Conservation (phyloP, 2,888 invertebrate genomes). For the Sericinus montela region DNA sequence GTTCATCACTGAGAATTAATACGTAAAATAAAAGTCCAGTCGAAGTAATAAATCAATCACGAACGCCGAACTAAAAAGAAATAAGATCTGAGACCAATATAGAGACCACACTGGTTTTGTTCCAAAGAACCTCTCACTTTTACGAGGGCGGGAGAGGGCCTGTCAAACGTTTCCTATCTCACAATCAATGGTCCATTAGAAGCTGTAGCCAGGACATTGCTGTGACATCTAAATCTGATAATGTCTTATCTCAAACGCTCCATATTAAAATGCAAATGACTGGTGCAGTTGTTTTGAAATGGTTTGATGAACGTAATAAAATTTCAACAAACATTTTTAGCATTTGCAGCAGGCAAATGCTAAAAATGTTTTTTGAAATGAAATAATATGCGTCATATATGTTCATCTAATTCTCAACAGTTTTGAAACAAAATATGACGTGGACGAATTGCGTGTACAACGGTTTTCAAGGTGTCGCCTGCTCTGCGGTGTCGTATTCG, state of each 20-base stretch:
- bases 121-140: background rate
- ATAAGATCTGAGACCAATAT: background rate
- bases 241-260: constrained; percentile 26
- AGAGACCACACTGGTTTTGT: background rate
- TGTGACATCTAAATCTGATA: constrained; percentile 28
- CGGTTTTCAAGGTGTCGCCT: too few relatives aligned
- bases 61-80: background rate
- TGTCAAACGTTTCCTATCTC: constrained; percentile 12
- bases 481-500: too few relatives aligned
- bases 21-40: too few relatives aligned
- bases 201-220: constrained; percentile 19
- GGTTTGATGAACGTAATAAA: background rate
- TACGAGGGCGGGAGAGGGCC: background rate
- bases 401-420: too few relatives aligned
- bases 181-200: constrained; percentile 25
- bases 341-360: too few relatives aligned
- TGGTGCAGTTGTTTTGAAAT: background rate
- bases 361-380: too few relatives aligned
- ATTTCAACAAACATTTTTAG: background rate
- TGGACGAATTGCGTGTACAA: too few relatives aligned
- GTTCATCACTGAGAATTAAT: too few relatives aligned
- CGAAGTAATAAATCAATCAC: too few relatives aligned
- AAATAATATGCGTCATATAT: too few relatives aligned
- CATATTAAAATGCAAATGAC: constrained; percentile 33
- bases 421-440: too few relatives aligned